These are phyloP conservation scores for Arenicola marina DNA, from an alignment of 2,888 invertebrate species.

Conservation along the genomic window DNA sequence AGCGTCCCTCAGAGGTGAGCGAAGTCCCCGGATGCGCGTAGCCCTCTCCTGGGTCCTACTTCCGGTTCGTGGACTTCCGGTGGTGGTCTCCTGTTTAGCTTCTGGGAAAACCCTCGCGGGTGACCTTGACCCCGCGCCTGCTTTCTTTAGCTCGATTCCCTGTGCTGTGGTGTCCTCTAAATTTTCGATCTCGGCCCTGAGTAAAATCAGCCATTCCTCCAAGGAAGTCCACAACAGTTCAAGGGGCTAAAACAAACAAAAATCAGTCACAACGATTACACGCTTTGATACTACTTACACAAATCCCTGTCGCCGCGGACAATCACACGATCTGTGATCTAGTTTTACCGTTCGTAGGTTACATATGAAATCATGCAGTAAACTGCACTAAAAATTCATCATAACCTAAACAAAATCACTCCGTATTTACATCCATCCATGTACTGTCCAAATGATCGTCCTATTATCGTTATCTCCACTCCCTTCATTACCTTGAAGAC, in stretches of 20 bases:
- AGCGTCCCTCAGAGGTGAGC: too few species aligned
- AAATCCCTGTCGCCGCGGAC: too few species aligned
- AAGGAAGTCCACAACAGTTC: slow-evolving; percentile 51
- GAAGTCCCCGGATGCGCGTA: not conserved
- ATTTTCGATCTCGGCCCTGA: slow-evolving; percentile 43
- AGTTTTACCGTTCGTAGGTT: too few species aligned
- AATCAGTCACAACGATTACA: too few species aligned
- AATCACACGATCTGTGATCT: too few species aligned
- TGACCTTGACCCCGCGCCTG: not conserved
- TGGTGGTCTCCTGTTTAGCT: not conserved
- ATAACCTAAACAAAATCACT: not conserved
- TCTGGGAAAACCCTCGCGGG: not conserved
- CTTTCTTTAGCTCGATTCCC: not conserved
- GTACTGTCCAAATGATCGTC: not conserved
- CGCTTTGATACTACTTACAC: too few species aligned
- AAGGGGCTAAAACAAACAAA: slow-evolving; percentile 39
- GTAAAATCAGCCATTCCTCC: slow-evolving; percentile 51
- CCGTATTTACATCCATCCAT: not conserved
- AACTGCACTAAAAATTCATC: too few species aligned
- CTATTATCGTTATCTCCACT: too few species aligned
- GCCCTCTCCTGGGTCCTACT: not conserved
- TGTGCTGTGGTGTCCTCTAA: not conserved
- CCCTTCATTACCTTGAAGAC: slow-evolving; percentile 38
- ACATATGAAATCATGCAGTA: too few species aligned
- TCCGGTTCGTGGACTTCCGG: not conserved